A percentile compares a stretch with the other conserved stretches of the same genome.
These are phyloP conservation scores for Eulithis prunata DNA, from an alignment of 2,888 invertebrate species.

Conservation along the genomic window DNA sequence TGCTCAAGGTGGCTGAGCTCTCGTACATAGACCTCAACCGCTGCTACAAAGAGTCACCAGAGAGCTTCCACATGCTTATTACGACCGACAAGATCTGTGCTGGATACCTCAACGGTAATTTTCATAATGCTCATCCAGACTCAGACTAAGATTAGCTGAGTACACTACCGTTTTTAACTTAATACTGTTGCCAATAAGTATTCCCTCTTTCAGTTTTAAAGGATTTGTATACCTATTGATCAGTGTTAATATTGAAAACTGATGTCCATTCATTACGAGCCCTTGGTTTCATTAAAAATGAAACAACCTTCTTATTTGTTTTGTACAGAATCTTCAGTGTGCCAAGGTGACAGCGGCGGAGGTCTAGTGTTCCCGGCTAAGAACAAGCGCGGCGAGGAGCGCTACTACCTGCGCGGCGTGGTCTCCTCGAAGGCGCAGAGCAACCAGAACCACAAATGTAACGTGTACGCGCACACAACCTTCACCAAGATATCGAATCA, in stretches of 20 bases:
- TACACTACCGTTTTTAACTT: too few species aligned
- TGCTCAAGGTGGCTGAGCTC: slow-evolving; percentile 49
- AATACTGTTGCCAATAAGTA: too few species aligned
- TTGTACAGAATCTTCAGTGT: background rate
- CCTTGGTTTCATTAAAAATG: too few species aligned
- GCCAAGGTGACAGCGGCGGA: slow-evolving; percentile 10
- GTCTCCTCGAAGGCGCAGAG: slow-evolving; percentile 6
- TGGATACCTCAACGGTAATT: slow-evolving; percentile 37
- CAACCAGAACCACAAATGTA: slow-evolving; percentile 3
- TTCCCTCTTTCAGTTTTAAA: too few species aligned
- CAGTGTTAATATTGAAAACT: too few species aligned
- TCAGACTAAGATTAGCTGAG: too few species aligned
- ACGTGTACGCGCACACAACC: slow-evolving; percentile 6
- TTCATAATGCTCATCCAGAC: too few species aligned
- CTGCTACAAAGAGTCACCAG: slow-evolving; percentile 26
- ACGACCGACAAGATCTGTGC: slow-evolving; percentile 66
- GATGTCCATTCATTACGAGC: too few species aligned
- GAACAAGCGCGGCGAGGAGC: background rate
- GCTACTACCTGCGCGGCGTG: slow-evolving; percentile 8
- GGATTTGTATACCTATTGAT: too few species aligned
- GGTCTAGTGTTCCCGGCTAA: slow-evolving; percentile 3
- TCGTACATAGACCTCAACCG: slow-evolving; percentile 48
- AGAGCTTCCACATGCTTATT: slow-evolving; percentile 48
- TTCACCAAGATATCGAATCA: slow-evolving; percentile 10
- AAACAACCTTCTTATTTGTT: background rate